Evolutionary conservation across 2,113 vertebrate genomes (phyloP), one percentile per base, ranked within the genome.

Genomic region (Spilogale gracilis): DNA sequence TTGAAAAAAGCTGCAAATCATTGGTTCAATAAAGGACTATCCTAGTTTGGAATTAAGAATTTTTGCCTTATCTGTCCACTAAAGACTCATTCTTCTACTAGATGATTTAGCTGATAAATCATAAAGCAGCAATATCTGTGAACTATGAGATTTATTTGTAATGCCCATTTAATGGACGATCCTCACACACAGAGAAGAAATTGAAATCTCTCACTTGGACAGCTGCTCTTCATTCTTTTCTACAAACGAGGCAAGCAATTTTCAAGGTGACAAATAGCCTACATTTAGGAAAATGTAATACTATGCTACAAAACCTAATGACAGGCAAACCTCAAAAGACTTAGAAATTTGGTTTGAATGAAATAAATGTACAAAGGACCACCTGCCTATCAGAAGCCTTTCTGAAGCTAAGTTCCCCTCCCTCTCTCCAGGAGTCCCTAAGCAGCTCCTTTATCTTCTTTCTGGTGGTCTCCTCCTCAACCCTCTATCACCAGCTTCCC

Each of bases 231-330:
- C 94, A 79, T 79, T 90, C 95, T 93, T 88, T 85, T 65, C 85
- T 67, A 79, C 32, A 86, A 91, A 82, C 54, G 89, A 96, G 85
- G 56, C 52, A 48, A 93, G 88, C 60, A 82, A 38, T 83, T 89
- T 96, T 93, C 86, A 97, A 97, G 89, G 67, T 89, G 89, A 96
- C 73, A 91, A 93, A 97, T 74, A 83, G 56, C 89, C 45, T 93
- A 73, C 78, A 92, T 87, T 98, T 96, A 94, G 73, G 78, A 89
- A 97, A 96, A 91, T 58, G 54, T 83, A 97, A 97, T 74, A 50
- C 45, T 92, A 27, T 89, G 94, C 81, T 97, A 87, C 54, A 89
- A 93, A 95, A 88, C 11, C 56, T 89, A 91, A 97, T 86, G 95
- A 74, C 60, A 93, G 76, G 73, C n/a, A 93, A 87, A 92, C 21